Percentiles rank a stretch among this genome's conserved stretches.
Conservation (phyloP, 2,888 invertebrate genomes). For the Trachelus stipa region DNA sequence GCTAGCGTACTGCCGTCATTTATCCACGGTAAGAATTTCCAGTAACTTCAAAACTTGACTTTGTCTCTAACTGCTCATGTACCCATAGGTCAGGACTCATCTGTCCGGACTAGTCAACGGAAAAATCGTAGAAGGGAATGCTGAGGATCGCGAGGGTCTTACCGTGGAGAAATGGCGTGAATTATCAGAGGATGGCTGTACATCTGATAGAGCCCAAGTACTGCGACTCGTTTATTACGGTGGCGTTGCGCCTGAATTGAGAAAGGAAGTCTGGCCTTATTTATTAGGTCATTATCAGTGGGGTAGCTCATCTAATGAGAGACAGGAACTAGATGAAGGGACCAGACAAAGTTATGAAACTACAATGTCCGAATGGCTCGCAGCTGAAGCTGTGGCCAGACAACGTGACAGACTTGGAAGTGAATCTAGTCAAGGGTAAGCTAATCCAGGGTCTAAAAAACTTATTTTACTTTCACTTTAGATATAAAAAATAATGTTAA, state of each 20-base stretch:
- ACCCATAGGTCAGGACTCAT: constrained; percentile 78
- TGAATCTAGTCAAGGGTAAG: constrained; percentile 23
- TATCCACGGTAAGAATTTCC: constrained; percentile 76
- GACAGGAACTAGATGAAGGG: constrained; percentile 74
- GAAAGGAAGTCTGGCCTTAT: constrained; percentile 89
- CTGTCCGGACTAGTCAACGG: constrained; percentile 88
- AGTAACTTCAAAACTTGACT: not conserved
- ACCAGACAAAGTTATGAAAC: constrained; percentile 86
- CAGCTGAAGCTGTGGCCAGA: constrained; percentile 91
- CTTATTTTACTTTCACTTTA: not conserved
- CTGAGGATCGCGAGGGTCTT: constrained; percentile 73
- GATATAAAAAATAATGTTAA: not conserved
- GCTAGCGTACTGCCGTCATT: constrained; percentile 93
- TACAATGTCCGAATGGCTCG: constrained; percentile 95
- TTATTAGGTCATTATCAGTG: constrained; percentile 84
- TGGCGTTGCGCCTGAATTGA: constrained; percentile 83
- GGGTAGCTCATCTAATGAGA: constrained; percentile 76
- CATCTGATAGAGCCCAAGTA: constrained; percentile 78
- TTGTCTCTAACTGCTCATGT: not conserved
- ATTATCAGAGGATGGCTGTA: constrained; percentile 74
- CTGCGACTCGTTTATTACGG: constrained; percentile 88
- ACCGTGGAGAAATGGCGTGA: constrained; percentile 81
- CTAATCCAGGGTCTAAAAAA: not conserved
- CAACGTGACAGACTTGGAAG: constrained; percentile 73
- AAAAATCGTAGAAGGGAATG: constrained; percentile 75